Conservation (phyloP, 2,113 vertebrate species). For the Pipra filicauda region DNA sequence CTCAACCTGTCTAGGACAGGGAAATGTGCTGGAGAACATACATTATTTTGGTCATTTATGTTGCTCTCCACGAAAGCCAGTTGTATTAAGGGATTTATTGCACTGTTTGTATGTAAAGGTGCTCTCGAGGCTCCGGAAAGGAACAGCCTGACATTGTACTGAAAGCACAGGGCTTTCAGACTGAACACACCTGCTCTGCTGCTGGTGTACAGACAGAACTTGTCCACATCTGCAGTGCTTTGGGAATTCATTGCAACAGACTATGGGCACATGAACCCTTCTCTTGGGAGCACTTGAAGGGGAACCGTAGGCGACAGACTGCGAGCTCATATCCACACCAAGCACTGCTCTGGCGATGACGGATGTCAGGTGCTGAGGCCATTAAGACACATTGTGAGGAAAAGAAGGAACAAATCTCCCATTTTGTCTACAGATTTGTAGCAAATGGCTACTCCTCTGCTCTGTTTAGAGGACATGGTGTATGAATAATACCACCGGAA, state of each 20-base stretch:
- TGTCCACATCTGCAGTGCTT: not conserved
- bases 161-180: not conserved
- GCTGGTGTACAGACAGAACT: not conserved
- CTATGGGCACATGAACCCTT: not conserved
- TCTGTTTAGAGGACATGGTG: not conserved
- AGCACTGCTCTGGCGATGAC: not conserved
- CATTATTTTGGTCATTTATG: not conserved
- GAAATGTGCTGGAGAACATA: not conserved
- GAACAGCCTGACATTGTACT: not conserved
- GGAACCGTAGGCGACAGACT: rapidly evolving
- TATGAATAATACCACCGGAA: not conserved
- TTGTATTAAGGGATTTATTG: not conserved
- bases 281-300: not conserved
- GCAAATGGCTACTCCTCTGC: not conserved
- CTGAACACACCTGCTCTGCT: not conserved
- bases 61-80: not conserved
- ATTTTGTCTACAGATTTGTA: not conserved
- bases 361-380: not conserved
- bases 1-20: not conserved
- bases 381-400: not conserved
- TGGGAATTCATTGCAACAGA: not conserved
- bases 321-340: not conserved
- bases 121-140: not conserved
- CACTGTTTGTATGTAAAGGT: not conserved
- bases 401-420: not conserved